Conservation (phyloP, 2,113 vertebrate species). For the Haemorhous mexicanus region DNA sequence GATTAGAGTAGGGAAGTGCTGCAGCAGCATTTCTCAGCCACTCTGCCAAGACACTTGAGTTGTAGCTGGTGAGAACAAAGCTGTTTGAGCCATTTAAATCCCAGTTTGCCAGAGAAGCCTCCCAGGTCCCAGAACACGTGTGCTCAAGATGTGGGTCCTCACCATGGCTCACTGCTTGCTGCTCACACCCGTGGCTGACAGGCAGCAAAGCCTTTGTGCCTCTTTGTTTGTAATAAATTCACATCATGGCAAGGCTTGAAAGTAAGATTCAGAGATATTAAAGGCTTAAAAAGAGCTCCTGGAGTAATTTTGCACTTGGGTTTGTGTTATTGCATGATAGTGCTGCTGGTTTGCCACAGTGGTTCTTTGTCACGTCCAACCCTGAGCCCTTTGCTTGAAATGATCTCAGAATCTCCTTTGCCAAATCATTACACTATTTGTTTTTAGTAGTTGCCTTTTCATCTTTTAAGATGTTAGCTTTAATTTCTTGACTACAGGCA, state of each 20-base stretch:
- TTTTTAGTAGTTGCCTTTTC: conserved; percentile 37
- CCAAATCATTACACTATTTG: conserved; percentile 27
- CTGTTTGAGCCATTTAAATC: background rate
- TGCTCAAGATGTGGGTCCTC: background rate
- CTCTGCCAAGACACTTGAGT: conserved; percentile 14
- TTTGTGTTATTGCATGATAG: background rate
- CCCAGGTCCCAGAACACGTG: background rate
- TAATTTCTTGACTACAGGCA: background rate
- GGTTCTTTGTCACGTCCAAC: conserved; percentile 1
- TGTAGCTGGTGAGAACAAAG: background rate
- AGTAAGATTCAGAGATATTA: background rate
- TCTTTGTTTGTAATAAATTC: background rate
- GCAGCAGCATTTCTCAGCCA: background rate
- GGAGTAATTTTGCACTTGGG: background rate
- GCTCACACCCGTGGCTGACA: background rate
- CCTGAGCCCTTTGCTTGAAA: background rate
- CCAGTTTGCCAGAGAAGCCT: background rate
- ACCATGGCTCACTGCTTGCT: background rate
- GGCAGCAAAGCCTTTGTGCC: background rate
- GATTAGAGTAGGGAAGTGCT: background rate
- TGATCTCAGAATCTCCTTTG: conserved; percentile 25
- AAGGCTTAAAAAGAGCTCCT: background rate
- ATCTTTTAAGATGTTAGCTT: conserved; percentile 49
- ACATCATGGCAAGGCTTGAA: background rate
- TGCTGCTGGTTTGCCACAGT: background rate